Conservation (phyloP, 2,113 vertebrate species). For the Myiagra hebetior region DNA sequence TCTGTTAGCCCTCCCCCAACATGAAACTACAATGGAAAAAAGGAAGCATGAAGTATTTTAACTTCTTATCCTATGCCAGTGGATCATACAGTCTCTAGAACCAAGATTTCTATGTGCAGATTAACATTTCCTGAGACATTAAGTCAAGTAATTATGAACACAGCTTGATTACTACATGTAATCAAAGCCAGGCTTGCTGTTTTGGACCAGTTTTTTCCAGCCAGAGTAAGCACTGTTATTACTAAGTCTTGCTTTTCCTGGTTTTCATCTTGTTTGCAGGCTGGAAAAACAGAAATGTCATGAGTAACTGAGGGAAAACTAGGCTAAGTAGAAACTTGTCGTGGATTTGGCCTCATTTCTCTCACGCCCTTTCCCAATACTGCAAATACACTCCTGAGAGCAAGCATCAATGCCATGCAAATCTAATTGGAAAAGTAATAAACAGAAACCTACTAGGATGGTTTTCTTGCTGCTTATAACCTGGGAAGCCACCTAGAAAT, state of each 20-base stretch:
- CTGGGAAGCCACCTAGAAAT: conserved; percentile 51
- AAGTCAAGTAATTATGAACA: conserved; percentile 64
- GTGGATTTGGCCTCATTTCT: conserved; percentile 41
- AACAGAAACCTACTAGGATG: conserved; percentile 43
- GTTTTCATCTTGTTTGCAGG: conserved; percentile 53
- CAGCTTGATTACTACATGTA: conserved; percentile 69
- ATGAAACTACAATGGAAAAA: neutral
- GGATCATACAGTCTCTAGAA: conserved; percentile 1
- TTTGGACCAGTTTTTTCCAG: conserved; percentile 67
- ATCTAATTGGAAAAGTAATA: conserved; percentile 70
- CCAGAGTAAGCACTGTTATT: conserved; percentile 31
- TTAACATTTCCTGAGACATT: conserved; percentile 67
- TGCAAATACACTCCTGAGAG: conserved; percentile 44
- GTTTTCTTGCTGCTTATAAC: conserved; percentile 44
- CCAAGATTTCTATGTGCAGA: conserved; percentile 37
- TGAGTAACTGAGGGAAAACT: conserved; percentile 53
- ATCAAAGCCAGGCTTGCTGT: conserved; percentile 70
- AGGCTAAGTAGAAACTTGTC: conserved; percentile 49
- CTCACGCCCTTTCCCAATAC: conserved; percentile 46
- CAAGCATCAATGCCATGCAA: conserved; percentile 54
- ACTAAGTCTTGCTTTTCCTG: conserved; percentile 63
- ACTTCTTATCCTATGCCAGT: neutral
- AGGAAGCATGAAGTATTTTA: neutral
- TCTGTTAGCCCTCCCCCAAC: neutral
- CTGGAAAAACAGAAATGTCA: conserved; percentile 59